A percentile compares a stretch with the other conserved stretches of the same genome.
These are phyloP conservation scores for Drosophila melanosoma DNA, from an alignment of 2,888 invertebrate genomes.

Conservation along the genomic window DNA sequence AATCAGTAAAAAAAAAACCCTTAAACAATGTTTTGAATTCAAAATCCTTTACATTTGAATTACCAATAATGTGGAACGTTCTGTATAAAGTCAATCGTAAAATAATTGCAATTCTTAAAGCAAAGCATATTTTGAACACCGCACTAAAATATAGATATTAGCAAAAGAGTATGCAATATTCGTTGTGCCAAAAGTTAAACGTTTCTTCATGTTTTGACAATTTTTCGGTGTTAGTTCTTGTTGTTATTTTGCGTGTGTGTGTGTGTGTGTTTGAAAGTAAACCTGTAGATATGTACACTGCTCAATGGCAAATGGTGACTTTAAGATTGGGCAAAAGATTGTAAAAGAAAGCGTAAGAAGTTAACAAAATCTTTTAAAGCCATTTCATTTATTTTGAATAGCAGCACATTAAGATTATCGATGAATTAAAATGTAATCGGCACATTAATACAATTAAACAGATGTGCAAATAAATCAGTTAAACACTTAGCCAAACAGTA, in stretches of 20 bases:
- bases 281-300: constrained; percentile 1
- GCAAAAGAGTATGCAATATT: not conserved
- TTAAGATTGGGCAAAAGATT: not conserved
- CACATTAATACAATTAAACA: not conserved
- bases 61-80: not conserved
- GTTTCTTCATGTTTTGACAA: not conserved
- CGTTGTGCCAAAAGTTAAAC: not conserved
- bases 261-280: constrained; percentile 9
- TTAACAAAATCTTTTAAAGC: not conserved
- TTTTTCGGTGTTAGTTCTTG: not conserved
- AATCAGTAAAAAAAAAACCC: not conserved
- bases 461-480: not conserved
- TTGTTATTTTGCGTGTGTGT: constrained; percentile 3
- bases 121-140: not conserved
- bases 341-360: not conserved
- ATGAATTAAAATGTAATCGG: constrained; percentile 1
- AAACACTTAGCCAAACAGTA: not conserved
- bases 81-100: no score
- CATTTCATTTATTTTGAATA: not conserved
- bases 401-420: not conserved
- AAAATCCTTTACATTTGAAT: no score
- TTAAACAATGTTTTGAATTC: no score
- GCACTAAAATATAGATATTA: not conserved
- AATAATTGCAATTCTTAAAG: no score
- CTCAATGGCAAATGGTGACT: constrained; percentile 9